phyloP scores from a whole-genome alignment of 2,113 vertebrate genomes.

The Neolamprologus tretocephalus region DNA sequence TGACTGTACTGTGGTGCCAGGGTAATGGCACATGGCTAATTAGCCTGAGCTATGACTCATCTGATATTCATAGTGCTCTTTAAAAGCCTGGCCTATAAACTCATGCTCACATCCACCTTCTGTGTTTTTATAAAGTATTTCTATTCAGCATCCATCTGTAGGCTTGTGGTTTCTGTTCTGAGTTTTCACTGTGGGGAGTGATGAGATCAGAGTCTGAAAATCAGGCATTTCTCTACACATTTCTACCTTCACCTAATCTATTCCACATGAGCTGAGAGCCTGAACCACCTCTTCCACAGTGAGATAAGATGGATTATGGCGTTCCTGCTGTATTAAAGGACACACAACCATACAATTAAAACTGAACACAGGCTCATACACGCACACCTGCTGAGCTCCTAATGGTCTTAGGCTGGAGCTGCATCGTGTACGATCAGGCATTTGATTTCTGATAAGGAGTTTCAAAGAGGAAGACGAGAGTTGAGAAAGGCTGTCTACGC shows the following conservation, averaged over 20 bases:
- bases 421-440: not conserved
- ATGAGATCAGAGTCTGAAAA: not conserved
- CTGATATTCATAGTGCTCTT: not conserved
- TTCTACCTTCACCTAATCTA: not conserved
- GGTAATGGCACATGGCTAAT: not conserved
- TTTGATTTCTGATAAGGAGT: slow-evolving; percentile 17
- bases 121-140: not conserved
- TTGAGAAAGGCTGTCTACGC: not conserved
- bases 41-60: not conserved
- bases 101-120: not conserved
- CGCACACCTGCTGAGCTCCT: not conserved
- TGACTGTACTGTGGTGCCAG: not conserved
- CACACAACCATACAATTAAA: not conserved
- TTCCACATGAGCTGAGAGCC: not conserved
- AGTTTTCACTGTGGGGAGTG: not conserved
- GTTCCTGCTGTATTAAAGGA: not conserved
- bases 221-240: not conserved
- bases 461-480: not conserved
- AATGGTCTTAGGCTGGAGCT: not conserved
- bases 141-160: not conserved
- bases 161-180: not conserved
- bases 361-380: not conserved
- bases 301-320: not conserved
- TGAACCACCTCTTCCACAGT: not conserved
- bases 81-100: not conserved